phyloP scores from a whole-genome alignment of 2,113 vertebrate species.

The Neolamprologus devosi region DNA sequence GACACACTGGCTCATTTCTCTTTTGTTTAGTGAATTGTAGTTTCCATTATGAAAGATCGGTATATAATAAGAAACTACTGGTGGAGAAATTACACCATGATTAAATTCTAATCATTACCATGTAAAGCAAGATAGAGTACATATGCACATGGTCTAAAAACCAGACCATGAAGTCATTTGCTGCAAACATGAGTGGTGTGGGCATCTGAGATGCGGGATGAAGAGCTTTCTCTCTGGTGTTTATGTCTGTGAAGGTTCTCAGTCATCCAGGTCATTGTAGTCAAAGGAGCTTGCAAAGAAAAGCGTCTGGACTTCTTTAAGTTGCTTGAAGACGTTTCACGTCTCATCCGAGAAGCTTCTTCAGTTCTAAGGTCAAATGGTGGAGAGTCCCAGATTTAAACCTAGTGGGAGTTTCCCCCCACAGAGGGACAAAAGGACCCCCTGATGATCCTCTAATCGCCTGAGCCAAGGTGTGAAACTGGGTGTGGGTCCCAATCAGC shows the following conservation, averaged over 20 bases:
- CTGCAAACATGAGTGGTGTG: not conserved
- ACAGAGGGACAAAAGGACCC: too few species aligned
- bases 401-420: rapidly evolving
- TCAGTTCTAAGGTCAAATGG: too few species aligned
- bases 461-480: too few species aligned
- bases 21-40: not conserved
- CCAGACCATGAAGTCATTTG: not conserved
- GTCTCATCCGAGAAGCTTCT: too few species aligned
- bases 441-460: too few species aligned
- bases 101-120: not conserved
- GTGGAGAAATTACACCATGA: not conserved
- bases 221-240: not conserved
- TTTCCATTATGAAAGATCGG: not conserved
- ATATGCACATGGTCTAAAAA: not conserved
- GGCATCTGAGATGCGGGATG: not conserved
- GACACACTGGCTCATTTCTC: not conserved
- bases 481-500: too few species aligned
- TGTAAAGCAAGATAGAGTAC: not conserved
- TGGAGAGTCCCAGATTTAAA: rapidly evolving
- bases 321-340: too few species aligned
- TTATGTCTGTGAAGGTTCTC: not conserved
- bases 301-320: too few species aligned
- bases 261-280: rapidly evolving
- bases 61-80: not conserved
- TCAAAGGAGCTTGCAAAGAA: too few species aligned